Conservation (phyloP, 53 echinoderm and acorn worm species). For the Antedon mediterranea region DNA sequence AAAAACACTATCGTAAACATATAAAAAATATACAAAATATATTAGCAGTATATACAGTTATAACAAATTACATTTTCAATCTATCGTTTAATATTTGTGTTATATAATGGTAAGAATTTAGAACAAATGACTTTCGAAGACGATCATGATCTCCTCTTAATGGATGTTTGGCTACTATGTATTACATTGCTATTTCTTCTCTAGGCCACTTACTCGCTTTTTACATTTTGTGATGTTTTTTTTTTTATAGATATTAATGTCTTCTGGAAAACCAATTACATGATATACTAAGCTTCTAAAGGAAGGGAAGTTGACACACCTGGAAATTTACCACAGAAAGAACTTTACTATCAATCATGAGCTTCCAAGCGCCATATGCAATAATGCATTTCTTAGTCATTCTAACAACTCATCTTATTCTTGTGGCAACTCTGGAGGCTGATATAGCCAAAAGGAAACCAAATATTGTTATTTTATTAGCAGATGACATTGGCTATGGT, state of each 20-base stretch:
- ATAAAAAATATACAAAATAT: too few species aligned
- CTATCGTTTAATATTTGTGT: too few species aligned
- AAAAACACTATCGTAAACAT: too few species aligned
- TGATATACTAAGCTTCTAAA: neutral
- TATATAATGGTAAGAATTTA: too few species aligned
- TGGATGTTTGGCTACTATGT: too few species aligned
- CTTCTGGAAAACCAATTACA: neutral
- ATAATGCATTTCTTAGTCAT: neutral
- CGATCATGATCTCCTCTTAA: too few species aligned
- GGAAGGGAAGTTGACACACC: neutral
- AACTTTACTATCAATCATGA: neutral
- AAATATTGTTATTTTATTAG: constrained; percentile 71
- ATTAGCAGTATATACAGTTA: too few species aligned
- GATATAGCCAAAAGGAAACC: constrained; percentile 14
- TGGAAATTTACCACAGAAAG: neutral
- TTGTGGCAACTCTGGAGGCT: neutral
- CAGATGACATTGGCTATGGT: constrained; percentile 93
- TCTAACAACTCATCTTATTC: neutral
- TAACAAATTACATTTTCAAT: too few species aligned
- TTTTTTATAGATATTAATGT: neutral
- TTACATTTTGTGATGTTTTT: too few species aligned
- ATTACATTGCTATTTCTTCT: too few species aligned
- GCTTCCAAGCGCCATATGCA: neutral
- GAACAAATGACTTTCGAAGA: too few species aligned
- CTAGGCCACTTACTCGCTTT: too few species aligned